Percentiles rank a stretch among this genome's conserved stretches.
phyloP scores from a whole-genome alignment of 2,797 vertebrate genomes.

The Paedocypris micromegethes region DNA sequence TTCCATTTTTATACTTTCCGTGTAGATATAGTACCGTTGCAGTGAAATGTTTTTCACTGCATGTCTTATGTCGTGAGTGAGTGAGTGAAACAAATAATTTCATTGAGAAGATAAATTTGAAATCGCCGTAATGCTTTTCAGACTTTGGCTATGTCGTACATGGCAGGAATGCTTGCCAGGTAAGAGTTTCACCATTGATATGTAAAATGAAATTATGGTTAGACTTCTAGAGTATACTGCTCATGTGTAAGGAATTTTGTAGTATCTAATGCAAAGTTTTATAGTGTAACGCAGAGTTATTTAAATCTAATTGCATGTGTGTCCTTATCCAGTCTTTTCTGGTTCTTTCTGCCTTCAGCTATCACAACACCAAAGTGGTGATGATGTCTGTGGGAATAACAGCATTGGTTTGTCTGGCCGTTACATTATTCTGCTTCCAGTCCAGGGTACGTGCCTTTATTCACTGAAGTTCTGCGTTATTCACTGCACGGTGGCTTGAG shows the following conservation, averaged over 20 bases:
- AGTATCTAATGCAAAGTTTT: too few relatives aligned
- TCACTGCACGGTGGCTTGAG: not conserved
- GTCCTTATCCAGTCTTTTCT: not conserved
- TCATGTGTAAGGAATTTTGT: too few relatives aligned
- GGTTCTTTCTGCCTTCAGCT: slow-evolving; percentile 38
- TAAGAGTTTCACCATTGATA: slow-evolving; percentile 21
- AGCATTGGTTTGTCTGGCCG: slow-evolving; percentile 50
- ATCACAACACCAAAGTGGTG: slow-evolving; percentile 54
- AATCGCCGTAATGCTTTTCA: slow-evolving; percentile 6
- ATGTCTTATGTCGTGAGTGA: too few relatives aligned
- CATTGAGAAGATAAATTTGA: too few relatives aligned
- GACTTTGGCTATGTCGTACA: slow-evolving; percentile 55
- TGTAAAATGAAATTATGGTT: not conserved
- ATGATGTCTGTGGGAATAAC: slow-evolving; percentile 55
- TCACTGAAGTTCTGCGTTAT: not conserved
- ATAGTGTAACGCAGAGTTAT: too few relatives aligned
- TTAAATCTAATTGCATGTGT: too few relatives aligned
- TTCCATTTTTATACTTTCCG: too few relatives aligned
- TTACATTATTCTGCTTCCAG: slow-evolving; percentile 57
- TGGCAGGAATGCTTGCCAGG: slow-evolving; percentile 56
- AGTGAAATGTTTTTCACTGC: too few relatives aligned
- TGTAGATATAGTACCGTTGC: too few relatives aligned
- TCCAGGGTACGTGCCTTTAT: slow-evolving; percentile 43
- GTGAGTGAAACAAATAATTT: too few relatives aligned
- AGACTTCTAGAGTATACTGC: not conserved